Evolutionary conservation across 2,797 vertebrate species (phyloP).

Genomic region (Ciconia nigra): DNA sequence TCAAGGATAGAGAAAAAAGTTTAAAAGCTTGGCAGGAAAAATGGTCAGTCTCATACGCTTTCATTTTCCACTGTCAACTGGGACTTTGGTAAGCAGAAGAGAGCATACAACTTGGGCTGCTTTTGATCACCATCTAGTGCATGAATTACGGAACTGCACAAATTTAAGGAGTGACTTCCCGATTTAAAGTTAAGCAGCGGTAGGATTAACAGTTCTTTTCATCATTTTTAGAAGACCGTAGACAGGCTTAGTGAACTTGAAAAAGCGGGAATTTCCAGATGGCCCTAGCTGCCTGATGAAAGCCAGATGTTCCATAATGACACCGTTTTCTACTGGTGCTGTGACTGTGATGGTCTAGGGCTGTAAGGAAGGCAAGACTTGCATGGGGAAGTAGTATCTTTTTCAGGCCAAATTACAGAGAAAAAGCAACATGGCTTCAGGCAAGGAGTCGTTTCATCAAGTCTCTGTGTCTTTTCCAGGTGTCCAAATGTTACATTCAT

Average conservation of each 20-base stretch:
- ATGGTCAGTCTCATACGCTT: not conserved
- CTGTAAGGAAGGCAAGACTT: not conserved
- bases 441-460: not conserved
- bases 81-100: not conserved
- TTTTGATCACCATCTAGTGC: conserved; percentile 75
- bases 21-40: not conserved
- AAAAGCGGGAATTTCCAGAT: not conserved
- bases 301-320: not conserved
- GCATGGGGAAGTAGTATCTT: not conserved
- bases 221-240: not conserved
- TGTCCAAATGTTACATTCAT: not conserved
- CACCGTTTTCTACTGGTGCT: not conserved
- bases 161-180: not conserved
- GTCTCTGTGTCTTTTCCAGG: not conserved
- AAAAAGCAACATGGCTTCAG: not conserved
- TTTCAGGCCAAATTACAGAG: not conserved
- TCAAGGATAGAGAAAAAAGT: not conserved
- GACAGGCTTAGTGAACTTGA: not conserved
- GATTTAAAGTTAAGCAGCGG: not conserved
- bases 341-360: not conserved
- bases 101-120: conserved; percentile 9
- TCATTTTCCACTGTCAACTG: not conserved
- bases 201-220: not conserved
- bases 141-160: conserved; percentile 36
- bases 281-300: not conserved